Evolutionary conservation across 2,888 invertebrate species (phyloP).

Genomic region (Melieria picta): DNA sequence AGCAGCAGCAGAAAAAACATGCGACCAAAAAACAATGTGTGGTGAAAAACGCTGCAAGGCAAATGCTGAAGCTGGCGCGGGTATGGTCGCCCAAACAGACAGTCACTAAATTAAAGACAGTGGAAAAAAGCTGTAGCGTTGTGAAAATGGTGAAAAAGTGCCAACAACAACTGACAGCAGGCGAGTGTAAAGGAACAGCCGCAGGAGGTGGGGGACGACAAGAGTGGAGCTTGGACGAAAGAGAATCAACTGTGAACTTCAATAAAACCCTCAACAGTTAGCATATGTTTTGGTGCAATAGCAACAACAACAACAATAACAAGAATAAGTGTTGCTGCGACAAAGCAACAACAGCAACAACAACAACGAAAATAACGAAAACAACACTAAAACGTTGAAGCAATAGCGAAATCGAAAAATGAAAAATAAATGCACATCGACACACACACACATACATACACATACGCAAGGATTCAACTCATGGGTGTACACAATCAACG

Average conservation of each 20-base stretch:
- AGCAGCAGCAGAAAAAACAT: no score
- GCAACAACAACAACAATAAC: conserved; percentile 28
- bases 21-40: no score
- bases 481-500: no score
- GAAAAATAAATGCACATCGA: no score
- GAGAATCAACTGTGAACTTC: conserved; percentile 23
- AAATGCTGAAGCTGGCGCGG: no score
- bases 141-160: conserved; percentile 20
- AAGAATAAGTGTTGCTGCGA: conserved; percentile 16
- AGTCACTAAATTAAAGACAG: neutral
- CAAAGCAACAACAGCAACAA: conserved; percentile 20
- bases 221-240: neutral
- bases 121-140: neutral
- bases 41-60: no score
- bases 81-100: no score
- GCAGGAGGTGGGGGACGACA: neutral
- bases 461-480: no score
- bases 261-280: conserved; percentile 42
- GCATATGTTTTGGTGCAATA: conserved; percentile 45
- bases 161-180: conserved; percentile 26
- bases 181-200: conserved; percentile 9
- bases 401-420: no score
- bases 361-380: neutral
- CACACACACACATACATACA: no score
- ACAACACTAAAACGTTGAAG: no score